Evolutionary conservation across 2,797 vertebrate species (phyloP).

Genomic region (Sebastes hubbsi): DNA sequence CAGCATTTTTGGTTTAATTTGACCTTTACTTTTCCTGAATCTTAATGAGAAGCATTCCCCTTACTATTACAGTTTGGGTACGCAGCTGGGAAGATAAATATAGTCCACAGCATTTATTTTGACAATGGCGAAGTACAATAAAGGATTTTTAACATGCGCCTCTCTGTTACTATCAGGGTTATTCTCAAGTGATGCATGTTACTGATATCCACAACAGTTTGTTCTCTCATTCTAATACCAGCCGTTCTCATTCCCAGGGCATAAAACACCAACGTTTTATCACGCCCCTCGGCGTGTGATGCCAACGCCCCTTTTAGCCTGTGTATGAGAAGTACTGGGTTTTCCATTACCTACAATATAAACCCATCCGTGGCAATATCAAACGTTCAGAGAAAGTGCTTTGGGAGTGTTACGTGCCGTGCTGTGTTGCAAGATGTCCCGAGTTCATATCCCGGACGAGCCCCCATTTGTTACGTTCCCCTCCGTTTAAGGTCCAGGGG

Average conservation of each 20-base stretch:
- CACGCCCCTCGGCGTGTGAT: no score
- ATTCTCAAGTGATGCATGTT: background rate
- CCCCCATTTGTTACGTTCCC: no score
- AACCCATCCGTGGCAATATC: no score
- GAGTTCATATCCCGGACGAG: no score
- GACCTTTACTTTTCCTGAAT: slow-evolving; percentile 49
- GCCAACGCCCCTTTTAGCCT: no score
- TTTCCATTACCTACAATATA: no score
- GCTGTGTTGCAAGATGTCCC: no score
- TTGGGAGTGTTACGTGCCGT: no score
- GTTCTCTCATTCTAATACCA: background rate
- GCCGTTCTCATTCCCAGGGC: no score
- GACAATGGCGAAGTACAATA: background rate
- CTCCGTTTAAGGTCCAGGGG: no score
- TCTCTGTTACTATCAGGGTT: background rate
- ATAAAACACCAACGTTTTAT: no score
- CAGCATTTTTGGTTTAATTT: slow-evolving; percentile 21
- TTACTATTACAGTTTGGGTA: background rate
- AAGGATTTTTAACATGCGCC: background rate
- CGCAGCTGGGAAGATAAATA: background rate
- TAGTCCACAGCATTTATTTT: background rate
- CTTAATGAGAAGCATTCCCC: slow-evolving; percentile 16
- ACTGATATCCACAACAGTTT: background rate
- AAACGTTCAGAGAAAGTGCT: background rate
- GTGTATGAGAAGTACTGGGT: no score